Percentiles rank a stretch among this genome's conserved stretches.
These are phyloP conservation scores for Crotalus horridus DNA, from an alignment of 2,113 vertebrate species.

Conservation along the genomic window DNA sequence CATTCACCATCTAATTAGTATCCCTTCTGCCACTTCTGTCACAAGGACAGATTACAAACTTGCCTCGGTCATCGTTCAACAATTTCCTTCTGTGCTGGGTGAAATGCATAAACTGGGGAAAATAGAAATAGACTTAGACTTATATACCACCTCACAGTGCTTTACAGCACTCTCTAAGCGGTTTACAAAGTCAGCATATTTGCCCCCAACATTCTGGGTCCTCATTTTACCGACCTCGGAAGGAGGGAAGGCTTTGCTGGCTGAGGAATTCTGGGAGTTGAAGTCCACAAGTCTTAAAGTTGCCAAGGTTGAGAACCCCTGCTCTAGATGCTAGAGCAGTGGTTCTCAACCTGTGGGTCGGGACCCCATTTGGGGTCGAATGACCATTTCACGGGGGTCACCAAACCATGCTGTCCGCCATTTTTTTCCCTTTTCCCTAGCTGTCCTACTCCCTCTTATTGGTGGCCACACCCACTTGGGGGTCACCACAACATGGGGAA, in stretches of 20 bases:
- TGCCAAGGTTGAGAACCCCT: too few relatives aligned
- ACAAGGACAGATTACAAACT: conserved; percentile 77
- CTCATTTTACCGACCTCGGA: not conserved
- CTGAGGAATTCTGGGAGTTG: too few relatives aligned
- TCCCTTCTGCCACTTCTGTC: conserved; percentile 77
- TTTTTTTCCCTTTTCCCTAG: too few relatives aligned
- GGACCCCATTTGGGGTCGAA: too few relatives aligned
- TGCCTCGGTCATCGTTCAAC: conserved; percentile 75
- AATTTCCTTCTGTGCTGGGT: conserved; percentile 71
- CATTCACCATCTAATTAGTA: conserved; percentile 86
- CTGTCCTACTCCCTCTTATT: too few relatives aligned
- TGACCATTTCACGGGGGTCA: too few relatives aligned
- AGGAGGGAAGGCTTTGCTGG: not conserved
- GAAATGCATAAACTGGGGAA: conserved; percentile 54
- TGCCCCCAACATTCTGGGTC: not conserved
- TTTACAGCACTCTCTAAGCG: not conserved
- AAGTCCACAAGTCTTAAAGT: too few relatives aligned
- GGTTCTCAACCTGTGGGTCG: too few relatives aligned
- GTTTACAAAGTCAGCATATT: not conserved
- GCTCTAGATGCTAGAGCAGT: too few relatives aligned
- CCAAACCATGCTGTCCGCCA: too few relatives aligned
- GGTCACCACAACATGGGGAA: too few relatives aligned
- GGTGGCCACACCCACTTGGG: too few relatives aligned
- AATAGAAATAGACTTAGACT: conserved; percentile 18
- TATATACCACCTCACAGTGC: not conserved